phyloP scores from a whole-genome alignment of 2,888 invertebrate genomes.

The Drosophila paucipuncta region DNA sequence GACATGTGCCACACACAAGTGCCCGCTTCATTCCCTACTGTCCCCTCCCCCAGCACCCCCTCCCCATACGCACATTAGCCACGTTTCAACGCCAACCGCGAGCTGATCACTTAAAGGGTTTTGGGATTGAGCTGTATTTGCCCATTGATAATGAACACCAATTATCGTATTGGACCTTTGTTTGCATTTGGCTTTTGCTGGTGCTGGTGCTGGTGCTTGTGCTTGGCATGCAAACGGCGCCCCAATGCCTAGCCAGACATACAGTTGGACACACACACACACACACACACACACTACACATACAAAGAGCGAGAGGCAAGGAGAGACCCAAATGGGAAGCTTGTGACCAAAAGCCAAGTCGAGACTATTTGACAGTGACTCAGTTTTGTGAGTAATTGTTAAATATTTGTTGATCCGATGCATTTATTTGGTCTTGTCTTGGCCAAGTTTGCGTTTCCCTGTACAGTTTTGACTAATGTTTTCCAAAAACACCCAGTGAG shows the following conservation, averaged over 20 bases:
- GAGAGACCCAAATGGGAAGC: slow-evolving; percentile 1
- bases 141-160: slow-evolving; percentile 77
- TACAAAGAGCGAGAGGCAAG: slow-evolving; percentile 1
- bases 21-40: background rate
- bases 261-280: slow-evolving; percentile 11
- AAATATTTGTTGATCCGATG: slow-evolving; percentile 69
- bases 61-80: background rate
- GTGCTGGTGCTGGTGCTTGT: slow-evolving; percentile 31
- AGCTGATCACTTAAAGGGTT: slow-evolving; percentile 70
- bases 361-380: slow-evolving; percentile 69
- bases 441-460: slow-evolving; percentile 30
- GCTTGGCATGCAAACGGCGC: slow-evolving; percentile 63
- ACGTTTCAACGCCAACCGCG: background rate
- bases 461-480: slow-evolving; percentile 40
- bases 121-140: slow-evolving; percentile 71
- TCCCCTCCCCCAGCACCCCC: background rate
- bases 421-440: slow-evolving; percentile 44
- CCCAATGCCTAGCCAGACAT: slow-evolving; percentile 44
- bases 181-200: slow-evolving; percentile 46
- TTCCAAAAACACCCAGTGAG: slow-evolving; percentile 31
- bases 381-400: slow-evolving; percentile 68
- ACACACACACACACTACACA: slow-evolving; percentile 4
- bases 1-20: slow-evolving; percentile 27
- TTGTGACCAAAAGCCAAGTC: slow-evolving; percentile 34
- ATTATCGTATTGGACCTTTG: slow-evolving; percentile 59